Evolutionary conservation across 1,140 invertebrate species (phyloP).

Genomic region (Lepidurus packardi): DNA sequence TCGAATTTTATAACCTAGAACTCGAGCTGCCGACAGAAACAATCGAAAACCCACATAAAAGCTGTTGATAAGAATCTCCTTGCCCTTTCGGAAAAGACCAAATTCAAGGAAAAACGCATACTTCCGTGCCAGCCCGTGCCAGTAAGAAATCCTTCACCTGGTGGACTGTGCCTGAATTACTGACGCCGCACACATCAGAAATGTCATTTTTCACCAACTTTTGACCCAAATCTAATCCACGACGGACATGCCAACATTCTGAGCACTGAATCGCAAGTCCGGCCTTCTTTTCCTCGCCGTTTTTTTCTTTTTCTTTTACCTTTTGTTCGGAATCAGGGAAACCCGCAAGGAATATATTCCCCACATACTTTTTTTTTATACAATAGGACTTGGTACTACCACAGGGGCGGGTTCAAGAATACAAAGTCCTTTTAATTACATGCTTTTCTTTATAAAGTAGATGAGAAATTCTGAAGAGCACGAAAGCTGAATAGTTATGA

Average conservation of each 20-base stretch:
- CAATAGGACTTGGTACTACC: too few species aligned
- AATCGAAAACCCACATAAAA: too few species aligned
- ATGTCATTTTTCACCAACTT: not conserved
- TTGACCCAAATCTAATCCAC: not conserved
- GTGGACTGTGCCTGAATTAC: not conserved
- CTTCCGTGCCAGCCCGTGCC: conserved; percentile 6
- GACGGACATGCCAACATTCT: not conserved
- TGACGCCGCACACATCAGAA: not conserved
- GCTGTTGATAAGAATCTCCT: not conserved
- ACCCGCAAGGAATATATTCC: too few species aligned
- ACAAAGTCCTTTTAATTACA: too few species aligned
- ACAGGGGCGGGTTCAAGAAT: too few species aligned
- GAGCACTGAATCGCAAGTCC: not conserved
- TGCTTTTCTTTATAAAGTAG: too few species aligned
- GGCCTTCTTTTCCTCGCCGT: not conserved
- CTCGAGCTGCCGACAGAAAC: too few species aligned
- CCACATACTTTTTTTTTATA: too few species aligned
- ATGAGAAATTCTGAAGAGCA: too few species aligned
- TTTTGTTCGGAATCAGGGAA: not conserved
- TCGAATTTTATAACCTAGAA: too few species aligned
- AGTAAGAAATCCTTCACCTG: not conserved
- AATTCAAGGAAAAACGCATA: not conserved
- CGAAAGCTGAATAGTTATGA: too few species aligned
- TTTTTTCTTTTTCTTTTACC: not conserved
- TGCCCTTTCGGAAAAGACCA: not conserved